phyloP scores from a whole-genome alignment of 1,140 invertebrate species.

The Papilio polytes region DNA sequence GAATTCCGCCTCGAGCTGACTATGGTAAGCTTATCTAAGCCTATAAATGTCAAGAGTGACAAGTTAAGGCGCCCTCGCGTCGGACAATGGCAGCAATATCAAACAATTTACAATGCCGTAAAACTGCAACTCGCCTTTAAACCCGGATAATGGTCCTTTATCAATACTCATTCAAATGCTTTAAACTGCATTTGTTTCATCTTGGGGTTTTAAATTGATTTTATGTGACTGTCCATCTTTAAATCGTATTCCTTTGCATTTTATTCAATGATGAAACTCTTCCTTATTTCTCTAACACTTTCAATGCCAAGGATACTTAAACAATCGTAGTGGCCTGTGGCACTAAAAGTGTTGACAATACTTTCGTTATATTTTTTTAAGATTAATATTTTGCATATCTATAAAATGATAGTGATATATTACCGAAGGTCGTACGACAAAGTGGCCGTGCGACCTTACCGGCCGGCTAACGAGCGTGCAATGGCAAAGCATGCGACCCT shows the following conservation, averaged over 20 bases:
- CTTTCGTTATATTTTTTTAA: neutral
- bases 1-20: neutral
- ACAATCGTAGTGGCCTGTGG: no score
- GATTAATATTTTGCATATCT: neutral
- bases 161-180: slow-evolving; percentile 15
- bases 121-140: slow-evolving; percentile 11
- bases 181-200: neutral
- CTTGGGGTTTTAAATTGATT: neutral
- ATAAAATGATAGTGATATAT: slow-evolving; percentile 30
- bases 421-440: slow-evolving; percentile 35
- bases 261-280: no score
- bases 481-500: slow-evolving; percentile 29
- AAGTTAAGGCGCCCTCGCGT: slow-evolving; percentile 29
- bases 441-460: slow-evolving; percentile 32
- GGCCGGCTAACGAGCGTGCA: slow-evolving; percentile 36
- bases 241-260: neutral
- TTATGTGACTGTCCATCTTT: neutral
- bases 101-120: slow-evolving; percentile 38
- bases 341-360: no score
- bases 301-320: no score
- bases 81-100: slow-evolving; percentile 25
- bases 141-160: slow-evolving; percentile 22
- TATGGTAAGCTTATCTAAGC: slow-evolving; percentile 25
- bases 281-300: no score
- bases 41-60: slow-evolving; percentile 36